Conservation (phyloP, 2,888 invertebrate species). For the Oligia fasciuncula region DNA sequence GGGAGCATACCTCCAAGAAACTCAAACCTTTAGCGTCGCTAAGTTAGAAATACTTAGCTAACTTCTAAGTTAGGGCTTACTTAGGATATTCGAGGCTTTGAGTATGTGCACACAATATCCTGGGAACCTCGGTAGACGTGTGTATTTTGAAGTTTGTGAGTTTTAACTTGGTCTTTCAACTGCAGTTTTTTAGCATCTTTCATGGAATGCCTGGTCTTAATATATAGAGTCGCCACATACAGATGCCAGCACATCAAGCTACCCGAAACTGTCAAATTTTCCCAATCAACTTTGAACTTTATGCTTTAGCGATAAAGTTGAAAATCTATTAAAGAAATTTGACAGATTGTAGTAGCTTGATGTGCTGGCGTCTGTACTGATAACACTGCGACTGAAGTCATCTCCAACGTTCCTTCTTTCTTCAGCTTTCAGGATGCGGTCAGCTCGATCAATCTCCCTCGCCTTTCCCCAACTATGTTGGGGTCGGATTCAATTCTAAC, state of each 20-base stretch:
- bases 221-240: neutral
- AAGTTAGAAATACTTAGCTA: slow-evolving; percentile 57
- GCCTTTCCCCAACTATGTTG: too few species aligned
- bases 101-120: slow-evolving; percentile 26
- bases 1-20: slow-evolving; percentile 28
- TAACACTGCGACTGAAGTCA: neutral
- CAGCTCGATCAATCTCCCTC: neutral
- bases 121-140: slow-evolving; percentile 2
- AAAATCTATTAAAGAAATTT: too few species aligned
- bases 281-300: too few species aligned
- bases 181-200: slow-evolving; percentile 6
- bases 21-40: slow-evolving; percentile 43
- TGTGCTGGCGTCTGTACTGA: too few species aligned
- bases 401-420: neutral
- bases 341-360: too few species aligned
- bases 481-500: neutral
- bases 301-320: too few species aligned
- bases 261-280: too few species aligned
- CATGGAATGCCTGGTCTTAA: neutral
- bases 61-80: slow-evolving; percentile 58
- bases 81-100: slow-evolving; percentile 44
- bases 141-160: slow-evolving; percentile 18
- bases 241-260: too few species aligned
- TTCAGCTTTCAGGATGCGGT: neutral
- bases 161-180: slow-evolving; percentile 13